These are phyloP conservation scores for Phataginus tetradactyla DNA, from an alignment of 2,797 vertebrate species.

Conservation along the genomic window DNA sequence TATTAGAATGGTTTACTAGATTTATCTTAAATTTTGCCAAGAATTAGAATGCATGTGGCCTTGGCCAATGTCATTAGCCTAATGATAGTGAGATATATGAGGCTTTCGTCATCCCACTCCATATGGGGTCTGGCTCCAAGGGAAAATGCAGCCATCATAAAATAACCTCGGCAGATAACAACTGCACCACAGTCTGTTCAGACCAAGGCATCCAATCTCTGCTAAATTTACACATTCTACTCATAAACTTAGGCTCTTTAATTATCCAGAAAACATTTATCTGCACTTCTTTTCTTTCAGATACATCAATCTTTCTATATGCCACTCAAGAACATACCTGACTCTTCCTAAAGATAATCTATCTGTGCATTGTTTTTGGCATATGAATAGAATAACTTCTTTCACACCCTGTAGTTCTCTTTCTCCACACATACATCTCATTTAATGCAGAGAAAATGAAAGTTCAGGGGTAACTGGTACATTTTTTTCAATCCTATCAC, in stretches of 20 bases:
- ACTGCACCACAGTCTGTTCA: conserved; percentile 64
- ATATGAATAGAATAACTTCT: neutral
- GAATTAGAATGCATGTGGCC: conserved; percentile 73
- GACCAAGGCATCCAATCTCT: conserved; percentile 27
- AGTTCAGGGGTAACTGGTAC: neutral
- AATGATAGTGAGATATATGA: conserved; percentile 78
- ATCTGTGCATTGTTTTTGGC: neutral
- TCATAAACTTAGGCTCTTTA: conserved; percentile 29
- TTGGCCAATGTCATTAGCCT: conserved; percentile 80
- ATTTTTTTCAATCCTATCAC: neutral
- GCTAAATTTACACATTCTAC: conserved; percentile 8
- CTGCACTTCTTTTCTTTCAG: conserved; percentile 41
- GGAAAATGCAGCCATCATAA: conserved; percentile 64
- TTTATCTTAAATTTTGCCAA: conserved; percentile 74
- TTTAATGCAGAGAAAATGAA: conserved; percentile 43
- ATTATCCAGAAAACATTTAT: conserved; percentile 31
- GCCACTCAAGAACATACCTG: neutral
- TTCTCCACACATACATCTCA: neutral
- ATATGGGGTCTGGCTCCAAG: conserved; percentile 73
- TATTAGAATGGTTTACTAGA: conserved; percentile 33
- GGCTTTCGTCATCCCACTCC: conserved; percentile 40
- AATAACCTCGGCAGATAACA: conserved; percentile 68
- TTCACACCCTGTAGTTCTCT: neutral
- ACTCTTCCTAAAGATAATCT: conserved; percentile 37
- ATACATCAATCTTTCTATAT: neutral